These are phyloP conservation scores for Rousettus leschenaultii DNA, from an alignment of 2,113 vertebrate species.

Conservation along the genomic window DNA sequence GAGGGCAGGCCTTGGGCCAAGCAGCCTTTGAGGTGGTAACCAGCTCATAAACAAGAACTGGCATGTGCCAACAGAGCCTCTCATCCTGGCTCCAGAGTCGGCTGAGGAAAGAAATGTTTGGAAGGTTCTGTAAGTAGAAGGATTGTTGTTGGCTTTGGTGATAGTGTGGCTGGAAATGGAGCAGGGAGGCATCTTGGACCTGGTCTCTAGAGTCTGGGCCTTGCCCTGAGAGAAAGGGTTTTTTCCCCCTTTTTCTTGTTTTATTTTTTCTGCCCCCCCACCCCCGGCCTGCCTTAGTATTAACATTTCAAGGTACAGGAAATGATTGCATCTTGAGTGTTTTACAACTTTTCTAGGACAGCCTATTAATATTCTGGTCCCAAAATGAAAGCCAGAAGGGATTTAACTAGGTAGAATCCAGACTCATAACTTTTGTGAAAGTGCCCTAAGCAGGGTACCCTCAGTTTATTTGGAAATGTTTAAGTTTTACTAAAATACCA, in stretches of 20 bases:
- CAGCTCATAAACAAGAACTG: conserved; percentile 56
- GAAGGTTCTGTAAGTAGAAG: conserved; percentile 25
- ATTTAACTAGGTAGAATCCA: conserved; percentile 51
- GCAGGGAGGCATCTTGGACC: background rate
- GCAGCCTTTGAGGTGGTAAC: conserved; percentile 73
- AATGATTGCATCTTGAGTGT: conserved; percentile 62
- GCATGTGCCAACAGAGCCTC: conserved; percentile 12
- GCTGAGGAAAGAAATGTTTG: conserved; percentile 31
- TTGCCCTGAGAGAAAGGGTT: conserved; percentile 37
- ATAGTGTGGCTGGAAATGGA: conserved; percentile 44
- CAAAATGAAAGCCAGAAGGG: background rate
- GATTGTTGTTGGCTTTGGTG: conserved; percentile 42
- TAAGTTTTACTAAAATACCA: conserved; percentile 57
- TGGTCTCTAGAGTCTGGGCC: background rate
- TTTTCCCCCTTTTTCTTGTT: background rate
- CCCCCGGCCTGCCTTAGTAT: background rate
- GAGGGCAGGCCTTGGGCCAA: conserved; percentile 43
- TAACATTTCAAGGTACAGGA: conserved; percentile 75
- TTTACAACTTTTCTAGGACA: conserved; percentile 57
- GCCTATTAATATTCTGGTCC: conserved; percentile 68
- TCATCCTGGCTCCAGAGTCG: accelerated
- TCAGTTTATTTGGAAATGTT: conserved; percentile 53
- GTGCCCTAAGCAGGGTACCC: background rate
- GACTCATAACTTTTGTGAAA: conserved; percentile 37
- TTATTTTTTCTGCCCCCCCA: background rate